Evolutionary conservation across 2,888 invertebrate genomes (phyloP).

Genomic region (Masnerella sp.): DNA sequence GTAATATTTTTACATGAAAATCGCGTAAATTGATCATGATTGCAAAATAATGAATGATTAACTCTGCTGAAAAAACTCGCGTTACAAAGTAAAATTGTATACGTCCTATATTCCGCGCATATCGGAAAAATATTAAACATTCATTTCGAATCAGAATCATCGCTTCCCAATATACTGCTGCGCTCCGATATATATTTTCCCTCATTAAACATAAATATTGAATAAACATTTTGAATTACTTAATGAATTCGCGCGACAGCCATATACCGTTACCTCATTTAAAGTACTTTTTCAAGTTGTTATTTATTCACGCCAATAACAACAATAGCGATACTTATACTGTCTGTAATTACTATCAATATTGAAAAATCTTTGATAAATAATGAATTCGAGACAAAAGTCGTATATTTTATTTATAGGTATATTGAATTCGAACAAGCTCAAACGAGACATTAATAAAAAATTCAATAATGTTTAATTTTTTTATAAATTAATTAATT

Average conservation of each 20-base stretch:
- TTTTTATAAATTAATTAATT: too few species aligned
- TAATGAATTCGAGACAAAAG: too few species aligned
- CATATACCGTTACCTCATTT: not conserved
- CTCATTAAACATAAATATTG: not conserved
- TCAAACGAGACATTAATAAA: too few species aligned
- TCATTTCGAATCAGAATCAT: not conserved
- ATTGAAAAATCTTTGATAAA: too few species aligned
- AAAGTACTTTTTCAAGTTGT: not conserved
- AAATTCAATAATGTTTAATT: too few species aligned
- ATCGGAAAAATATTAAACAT: conserved; percentile 6
- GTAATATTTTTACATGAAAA: too few species aligned
- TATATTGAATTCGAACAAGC: too few species aligned
- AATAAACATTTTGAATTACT: not conserved
- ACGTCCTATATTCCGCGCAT: conserved; percentile 1
- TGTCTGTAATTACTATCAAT: too few species aligned
- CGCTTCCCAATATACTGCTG: not conserved
- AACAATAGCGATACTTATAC: too few species aligned
- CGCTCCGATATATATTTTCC: not conserved
- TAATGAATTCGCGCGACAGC: not conserved
- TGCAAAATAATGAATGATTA: conserved; percentile 2
- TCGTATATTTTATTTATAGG: too few species aligned
- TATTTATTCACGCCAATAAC: not conserved
- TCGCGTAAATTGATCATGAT: not conserved
- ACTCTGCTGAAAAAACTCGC: not conserved
- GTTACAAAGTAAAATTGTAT: not conserved